phyloP scores from a whole-genome alignment of 35 echinoderm and acorn worm genomes.

The Acanthaster planci region DNA sequence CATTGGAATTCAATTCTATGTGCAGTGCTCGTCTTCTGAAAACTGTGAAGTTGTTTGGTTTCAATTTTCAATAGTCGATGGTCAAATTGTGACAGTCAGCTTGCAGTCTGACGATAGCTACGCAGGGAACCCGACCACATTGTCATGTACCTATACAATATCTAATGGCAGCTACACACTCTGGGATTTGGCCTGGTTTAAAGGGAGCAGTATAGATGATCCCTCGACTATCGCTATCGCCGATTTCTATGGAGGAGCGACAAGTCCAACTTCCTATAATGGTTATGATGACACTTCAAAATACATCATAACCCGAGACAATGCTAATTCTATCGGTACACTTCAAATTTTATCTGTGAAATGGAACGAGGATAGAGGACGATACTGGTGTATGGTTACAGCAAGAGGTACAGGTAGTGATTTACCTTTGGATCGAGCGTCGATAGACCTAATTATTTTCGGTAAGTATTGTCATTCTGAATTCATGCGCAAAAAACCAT shows the following conservation, averaged over 20 bases:
- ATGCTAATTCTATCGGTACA: not conserved
- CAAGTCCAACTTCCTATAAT: not conserved
- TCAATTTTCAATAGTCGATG: not conserved
- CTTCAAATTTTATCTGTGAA: not conserved
- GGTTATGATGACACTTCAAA: not conserved
- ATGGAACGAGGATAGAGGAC: not conserved
- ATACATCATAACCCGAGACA: not conserved
- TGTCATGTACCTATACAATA: slow-evolving; percentile 11
- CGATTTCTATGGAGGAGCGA: not conserved
- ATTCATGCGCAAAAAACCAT: too few relatives aligned
- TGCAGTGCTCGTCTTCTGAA: too few relatives aligned
- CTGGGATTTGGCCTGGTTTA: not conserved
- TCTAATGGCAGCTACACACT: not conserved
- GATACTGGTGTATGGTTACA: not conserved
- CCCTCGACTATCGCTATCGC: not conserved
- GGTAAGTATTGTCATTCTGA: too few relatives aligned
- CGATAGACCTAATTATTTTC: not conserved
- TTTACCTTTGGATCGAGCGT: not conserved
- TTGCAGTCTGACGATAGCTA: not conserved
- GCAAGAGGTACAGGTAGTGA: not conserved
- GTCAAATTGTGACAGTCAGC: not conserved
- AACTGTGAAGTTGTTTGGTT: too few relatives aligned
- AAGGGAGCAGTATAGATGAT: not conserved
- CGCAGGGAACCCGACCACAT: not conserved
- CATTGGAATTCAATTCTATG: too few relatives aligned